phyloP scores from a whole-genome alignment of 2,888 invertebrate genomes.

The Coleophora flavipennella region DNA sequence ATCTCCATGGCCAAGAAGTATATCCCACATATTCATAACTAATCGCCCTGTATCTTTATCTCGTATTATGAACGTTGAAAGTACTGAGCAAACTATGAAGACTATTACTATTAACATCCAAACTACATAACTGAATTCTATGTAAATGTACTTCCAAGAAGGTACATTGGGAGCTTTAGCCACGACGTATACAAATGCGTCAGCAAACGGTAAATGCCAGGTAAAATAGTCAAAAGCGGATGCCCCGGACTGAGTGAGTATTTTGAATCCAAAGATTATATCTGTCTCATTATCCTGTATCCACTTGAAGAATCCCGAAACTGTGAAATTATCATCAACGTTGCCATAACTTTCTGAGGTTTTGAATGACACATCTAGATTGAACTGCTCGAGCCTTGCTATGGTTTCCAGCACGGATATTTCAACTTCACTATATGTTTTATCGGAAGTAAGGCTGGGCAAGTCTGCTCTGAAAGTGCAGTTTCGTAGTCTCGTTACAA shows the following conservation, averaged over 20 bases:
- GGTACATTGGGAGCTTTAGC: slow-evolving; percentile 17
- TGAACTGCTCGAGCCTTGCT: too few species aligned
- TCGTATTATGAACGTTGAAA: background rate
- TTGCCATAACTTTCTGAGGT: too few species aligned
- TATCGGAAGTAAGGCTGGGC: too few species aligned
- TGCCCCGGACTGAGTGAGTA: slow-evolving; percentile 21
- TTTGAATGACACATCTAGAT: too few species aligned
- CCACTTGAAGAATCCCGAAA: too few species aligned
- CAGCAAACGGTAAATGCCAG: slow-evolving; percentile 18
- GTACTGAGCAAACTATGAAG: too few species aligned
- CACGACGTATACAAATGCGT: slow-evolving; percentile 22
- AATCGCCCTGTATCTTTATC: slow-evolving; percentile 5
- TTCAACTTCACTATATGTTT: too few species aligned
- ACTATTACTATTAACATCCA: too few species aligned
- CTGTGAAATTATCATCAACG: too few species aligned
- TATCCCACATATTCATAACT: slow-evolving; percentile 15
- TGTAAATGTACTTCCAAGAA: slow-evolving; percentile 14
- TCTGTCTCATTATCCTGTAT: too few species aligned
- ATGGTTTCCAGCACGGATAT: too few species aligned
- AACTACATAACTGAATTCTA: too few species aligned
- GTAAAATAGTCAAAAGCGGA: slow-evolving; percentile 21
- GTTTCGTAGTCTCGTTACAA: slow-evolving; percentile 28
- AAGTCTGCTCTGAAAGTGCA: slow-evolving; percentile 33
- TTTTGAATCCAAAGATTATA: slow-evolving; percentile 19
- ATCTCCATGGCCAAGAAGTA: slow-evolving; percentile 21